A percentile compares a stretch with the other conserved stretches of the same genome.
Conservation (phyloP, 92 coral and sea anemone species). For the Nematostella vectensis region DNA sequence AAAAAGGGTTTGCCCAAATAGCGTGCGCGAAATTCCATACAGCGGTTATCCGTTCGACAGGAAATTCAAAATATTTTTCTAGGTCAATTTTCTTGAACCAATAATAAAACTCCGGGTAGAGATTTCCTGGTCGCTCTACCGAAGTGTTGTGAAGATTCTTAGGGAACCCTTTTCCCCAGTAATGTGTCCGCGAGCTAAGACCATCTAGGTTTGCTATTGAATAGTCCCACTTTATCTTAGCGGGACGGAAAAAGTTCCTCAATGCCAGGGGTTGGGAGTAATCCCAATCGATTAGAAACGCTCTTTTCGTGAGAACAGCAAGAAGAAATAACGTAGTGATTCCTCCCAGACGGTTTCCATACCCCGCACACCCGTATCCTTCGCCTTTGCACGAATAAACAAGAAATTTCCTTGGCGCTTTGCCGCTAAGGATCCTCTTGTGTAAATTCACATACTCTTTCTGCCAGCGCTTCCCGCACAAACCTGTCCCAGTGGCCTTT, state of each 20-base stretch:
- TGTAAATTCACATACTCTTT: conserved; percentile 29
- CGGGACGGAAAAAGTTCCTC: conserved; percentile 33
- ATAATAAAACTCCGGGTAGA: conserved; percentile 9
- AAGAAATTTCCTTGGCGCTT: conserved; percentile 17
- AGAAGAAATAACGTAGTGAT: conserved; percentile 39
- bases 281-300: conserved; percentile 58
- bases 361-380: conserved; percentile 53
- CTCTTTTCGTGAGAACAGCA: conserved; percentile 53
- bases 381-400: conserved; percentile 47
- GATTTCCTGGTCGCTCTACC: conserved; percentile 14
- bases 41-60: conserved; percentile 44
- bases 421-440: conserved; percentile 25
- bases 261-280: conserved; percentile 10
- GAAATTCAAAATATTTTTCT: conserved; percentile 23
- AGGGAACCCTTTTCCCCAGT: conserved; percentile 44
- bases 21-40: conserved; percentile 55
- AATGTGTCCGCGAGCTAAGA: conserved; percentile 31
- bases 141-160: background rate
- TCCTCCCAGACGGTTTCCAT: conserved; percentile 53
- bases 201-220: conserved; percentile 14
- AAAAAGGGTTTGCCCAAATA: conserved; percentile 31
- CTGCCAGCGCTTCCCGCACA: conserved; percentile 48
- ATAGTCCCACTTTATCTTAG: conserved; percentile 44
- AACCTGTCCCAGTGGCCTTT: background rate
- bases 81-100: conserved; percentile 35